These are phyloP conservation scores for Nemopilema nomurai DNA, from an alignment of 30 jellyfish, hydroid and myxozoan genomes.

Conservation along the genomic window DNA sequence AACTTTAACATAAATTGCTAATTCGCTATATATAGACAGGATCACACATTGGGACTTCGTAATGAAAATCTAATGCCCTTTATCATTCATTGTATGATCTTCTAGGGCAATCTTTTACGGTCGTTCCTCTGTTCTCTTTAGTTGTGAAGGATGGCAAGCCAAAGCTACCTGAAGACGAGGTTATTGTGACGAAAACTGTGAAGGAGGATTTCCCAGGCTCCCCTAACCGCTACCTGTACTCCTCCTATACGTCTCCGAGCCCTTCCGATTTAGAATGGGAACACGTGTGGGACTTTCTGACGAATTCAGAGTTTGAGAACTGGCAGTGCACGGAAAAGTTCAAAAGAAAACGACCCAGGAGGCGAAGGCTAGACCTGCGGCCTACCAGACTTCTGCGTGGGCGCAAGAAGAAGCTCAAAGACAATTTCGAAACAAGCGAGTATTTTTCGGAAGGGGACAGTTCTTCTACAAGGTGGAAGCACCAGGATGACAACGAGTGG, in stretches of 20 bases:
- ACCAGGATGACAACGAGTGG: slow-evolving; percentile 96
- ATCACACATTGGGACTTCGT: too few species aligned
- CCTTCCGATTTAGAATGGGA: slow-evolving; percentile 99
- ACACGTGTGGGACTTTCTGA: slow-evolving; percentile 97
- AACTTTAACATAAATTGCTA: too few species aligned
- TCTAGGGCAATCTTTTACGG: background rate
- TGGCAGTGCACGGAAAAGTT: slow-evolving; percentile 59
- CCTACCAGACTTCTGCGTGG: slow-evolving; percentile 49
- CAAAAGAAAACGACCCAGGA: slow-evolving; percentile 52
- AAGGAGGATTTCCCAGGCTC: slow-evolving; percentile 91
- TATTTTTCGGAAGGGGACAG: slow-evolving; percentile 78
- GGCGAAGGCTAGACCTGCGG: slow-evolving; percentile 52
- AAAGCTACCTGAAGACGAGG: slow-evolving; percentile 90
- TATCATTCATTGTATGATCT: background rate
- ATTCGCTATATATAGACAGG: too few species aligned
- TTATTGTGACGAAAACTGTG: slow-evolving; percentile 71
- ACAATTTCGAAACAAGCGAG: slow-evolving; percentile 61
- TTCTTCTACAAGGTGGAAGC: slow-evolving; percentile 83
- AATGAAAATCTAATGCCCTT: too few species aligned
- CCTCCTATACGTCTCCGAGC: slow-evolving; percentile 95
- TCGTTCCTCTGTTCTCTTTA: slow-evolving; percentile 8
- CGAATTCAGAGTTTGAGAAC: slow-evolving; percentile 84
- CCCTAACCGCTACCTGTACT: slow-evolving; percentile 89
- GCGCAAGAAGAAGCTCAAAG: slow-evolving; percentile 45
- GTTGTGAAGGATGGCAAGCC: slow-evolving; percentile 95